Base-by-base conservation (phyloP, 2,797 vertebrate species). In the Hippopotamyrus pictus region DNA sequence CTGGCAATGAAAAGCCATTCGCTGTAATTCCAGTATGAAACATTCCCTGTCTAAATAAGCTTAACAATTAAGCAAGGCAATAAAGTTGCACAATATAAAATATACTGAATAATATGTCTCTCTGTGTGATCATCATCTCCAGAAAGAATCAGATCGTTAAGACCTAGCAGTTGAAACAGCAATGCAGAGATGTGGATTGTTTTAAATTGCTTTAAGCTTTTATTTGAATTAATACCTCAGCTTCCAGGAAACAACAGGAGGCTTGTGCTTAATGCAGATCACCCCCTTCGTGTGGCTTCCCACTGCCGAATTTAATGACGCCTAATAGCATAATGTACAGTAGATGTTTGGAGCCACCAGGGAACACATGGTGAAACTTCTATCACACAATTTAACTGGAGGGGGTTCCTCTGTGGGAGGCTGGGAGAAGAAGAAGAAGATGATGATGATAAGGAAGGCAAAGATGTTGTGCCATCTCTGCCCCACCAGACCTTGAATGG, bases 171-270 rank as follows among this genome's bases (percentile, higher is more conserved):
- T 73, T 54, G 82, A 89, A 73, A 87, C 48, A 86, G 48, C 3
- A 85, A 86, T 76, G 89, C 46, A 46, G 83, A 87, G 89, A 62
- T 41, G 62, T 54, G 84, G 84, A 89, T 89, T 87, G 84, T 59
- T 62, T 89, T 53, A 86, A 89, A 89, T 89, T 89, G 84, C 89
- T 76, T 62, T 79, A 41, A 54, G 69, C 69, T 88, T 88, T 89
- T 89, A 89, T 89, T 89, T 57, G 84, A 87, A 87, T 89, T 73
- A 89, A 89, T 73, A 86, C 83, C 88, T 69, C 88, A 51, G 57
- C 59, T 89, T 86, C 89, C 48, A 51, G 51, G 89, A 76, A 69
- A 76, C 89, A 87, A 73, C 89, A 54, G 89, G 84, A 87, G 83
- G 85, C 37, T 5, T 53, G 1, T 19, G 62, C 84, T 57, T 89